Base-by-base conservation (phyloP, 2,888 invertebrate species). In the Thera britannica region DNA sequence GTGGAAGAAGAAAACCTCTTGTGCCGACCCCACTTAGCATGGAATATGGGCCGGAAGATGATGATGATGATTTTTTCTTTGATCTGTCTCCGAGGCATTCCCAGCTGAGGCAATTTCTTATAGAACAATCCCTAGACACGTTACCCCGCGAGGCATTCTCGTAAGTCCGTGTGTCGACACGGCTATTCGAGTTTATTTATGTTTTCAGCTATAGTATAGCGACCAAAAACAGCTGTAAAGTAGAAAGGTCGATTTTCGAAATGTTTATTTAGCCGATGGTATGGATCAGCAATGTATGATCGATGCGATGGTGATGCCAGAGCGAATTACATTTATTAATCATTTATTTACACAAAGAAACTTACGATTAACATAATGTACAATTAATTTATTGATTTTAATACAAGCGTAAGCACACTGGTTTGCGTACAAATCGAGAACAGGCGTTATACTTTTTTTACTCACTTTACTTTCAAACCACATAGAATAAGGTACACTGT, bases 301-400 rank as follows among this genome's bases (percentile, higher is more conserved):
- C 57, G 12, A 57, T 57, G 57, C 63, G 51, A 57, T 51, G n/a
- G 34, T n/a, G 51, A 57, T 58, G 63, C 57, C 23, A 11, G 2
- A 57, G 57, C 57, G 63, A 63, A 57, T 51, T 34, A 9, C 52
- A 52, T 52, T 52, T 52, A 52, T 9, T 52, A 34, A 52, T 34
- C 3, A 23, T 23, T 23, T 23, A 23, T 23, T 23, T 23, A 23
- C 23, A 0, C 23, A 23, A 23, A 23, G 0, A 23, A 23, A 23
- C 23, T 23, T 23, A 1, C 0, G 1, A 23, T 23, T 23, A 23
- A 23, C 23, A 23, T 1, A 23, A 23, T 23, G 23, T 23, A 23
- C 23, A 23, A 23, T 23, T 23, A 23, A 52, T 52, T 52, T 52
- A 52, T 9, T 52, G 9, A 52, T 34, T 9, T 51, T 51, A 9